A percentile compares a stretch with the other conserved stretches of the same genome.
These are phyloP conservation scores for Tiliacea aurago DNA, from an alignment of 2,888 invertebrate genomes.

Conservation along the genomic window DNA sequence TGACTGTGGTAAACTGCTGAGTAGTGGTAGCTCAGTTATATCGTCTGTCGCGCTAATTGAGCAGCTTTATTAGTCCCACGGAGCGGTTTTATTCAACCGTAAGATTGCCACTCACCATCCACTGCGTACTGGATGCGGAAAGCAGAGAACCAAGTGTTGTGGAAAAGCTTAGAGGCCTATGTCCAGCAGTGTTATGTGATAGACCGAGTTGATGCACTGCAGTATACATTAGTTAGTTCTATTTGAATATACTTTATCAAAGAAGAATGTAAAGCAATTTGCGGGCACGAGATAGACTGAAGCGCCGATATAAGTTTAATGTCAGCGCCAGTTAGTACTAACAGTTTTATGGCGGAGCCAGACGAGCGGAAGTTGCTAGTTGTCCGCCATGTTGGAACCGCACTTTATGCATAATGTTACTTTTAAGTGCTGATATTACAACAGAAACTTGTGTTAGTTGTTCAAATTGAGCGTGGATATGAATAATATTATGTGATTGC, in stretches of 20 bases:
- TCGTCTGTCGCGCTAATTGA: not conserved
- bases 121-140: not conserved
- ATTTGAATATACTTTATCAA: not conserved
- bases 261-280: constrained; percentile 11
- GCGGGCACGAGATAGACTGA: constrained; percentile 6
- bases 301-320: constrained; percentile 23
- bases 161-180: not conserved
- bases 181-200: not conserved
- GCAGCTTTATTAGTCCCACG: not conserved
- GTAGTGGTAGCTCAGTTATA: not conserved
- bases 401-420: constrained; percentile 27
- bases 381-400: constrained; percentile 32
- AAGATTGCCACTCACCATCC: not conserved
- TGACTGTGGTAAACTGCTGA: not conserved
- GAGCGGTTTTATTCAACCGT: not conserved
- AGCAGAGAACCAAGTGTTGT: not conserved
- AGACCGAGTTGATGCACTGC: not conserved
- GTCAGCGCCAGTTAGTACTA: not conserved
- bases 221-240: not conserved
- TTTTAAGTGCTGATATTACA: constrained; percentile 21
- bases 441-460: not conserved
- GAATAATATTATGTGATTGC: not conserved
- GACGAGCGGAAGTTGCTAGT: constrained; percentile 29
- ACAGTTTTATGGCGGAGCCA: constrained; percentile 27
- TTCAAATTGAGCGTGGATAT: not conserved